Percentiles rank a stretch among this genome's conserved stretches.
phyloP scores from a whole-genome alignment of 1,140 invertebrate species.

The Helicoverpa zea region DNA sequence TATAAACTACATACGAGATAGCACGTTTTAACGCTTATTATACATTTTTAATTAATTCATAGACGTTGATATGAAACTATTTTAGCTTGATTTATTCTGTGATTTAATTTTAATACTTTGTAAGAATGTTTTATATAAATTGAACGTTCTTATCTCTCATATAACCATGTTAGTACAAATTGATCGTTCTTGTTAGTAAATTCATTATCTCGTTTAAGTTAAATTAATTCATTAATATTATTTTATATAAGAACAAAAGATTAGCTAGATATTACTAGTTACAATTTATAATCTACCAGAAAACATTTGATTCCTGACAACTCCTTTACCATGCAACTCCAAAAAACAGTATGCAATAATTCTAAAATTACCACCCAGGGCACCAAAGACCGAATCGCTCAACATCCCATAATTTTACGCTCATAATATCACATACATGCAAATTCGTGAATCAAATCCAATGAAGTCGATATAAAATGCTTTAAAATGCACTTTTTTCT shows the following conservation, averaged over 20 bases:
- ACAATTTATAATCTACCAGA: too few species aligned
- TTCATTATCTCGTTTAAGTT: too few species aligned
- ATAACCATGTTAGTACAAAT: too few species aligned
- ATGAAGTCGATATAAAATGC: slow-evolving; percentile 6
- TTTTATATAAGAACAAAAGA: too few species aligned
- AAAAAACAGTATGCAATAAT: background rate
- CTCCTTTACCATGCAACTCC: too few species aligned
- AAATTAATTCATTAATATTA: too few species aligned
- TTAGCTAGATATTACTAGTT: too few species aligned
- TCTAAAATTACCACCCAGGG: background rate
- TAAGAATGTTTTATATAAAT: too few species aligned
- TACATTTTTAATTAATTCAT: slow-evolving; percentile 42
- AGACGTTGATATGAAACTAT: slow-evolving; percentile 31
- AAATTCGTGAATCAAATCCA: slow-evolving; percentile 28
- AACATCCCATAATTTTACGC: slow-evolving; percentile 25
- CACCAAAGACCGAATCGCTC: background rate
- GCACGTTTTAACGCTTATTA: slow-evolving; percentile 41
- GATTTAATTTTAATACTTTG: slow-evolving; percentile 1
- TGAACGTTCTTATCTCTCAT: too few species aligned
- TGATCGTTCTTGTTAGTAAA: too few species aligned
- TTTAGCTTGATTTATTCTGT: slow-evolving; percentile 1
- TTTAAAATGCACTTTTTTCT: background rate
- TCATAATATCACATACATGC: slow-evolving; percentile 3
- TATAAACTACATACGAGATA: slow-evolving; percentile 54
- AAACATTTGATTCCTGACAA: too few species aligned